These are phyloP conservation scores for Cotesia congregata DNA, from an alignment of 2,888 invertebrate genomes.

Conservation along the genomic window DNA sequence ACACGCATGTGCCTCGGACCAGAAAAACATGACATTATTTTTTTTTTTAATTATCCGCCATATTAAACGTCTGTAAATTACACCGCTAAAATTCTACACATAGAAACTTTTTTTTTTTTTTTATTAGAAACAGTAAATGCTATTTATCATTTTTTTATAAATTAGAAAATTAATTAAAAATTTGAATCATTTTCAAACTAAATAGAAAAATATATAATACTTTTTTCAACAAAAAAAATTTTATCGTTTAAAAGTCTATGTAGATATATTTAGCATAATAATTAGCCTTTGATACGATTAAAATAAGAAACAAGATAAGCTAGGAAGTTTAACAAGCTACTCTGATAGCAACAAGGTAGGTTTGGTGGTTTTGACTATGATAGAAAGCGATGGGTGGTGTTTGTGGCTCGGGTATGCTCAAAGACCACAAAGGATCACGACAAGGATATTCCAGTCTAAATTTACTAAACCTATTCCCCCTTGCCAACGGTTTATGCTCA, in stretches of 20 bases:
- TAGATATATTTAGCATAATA: neutral
- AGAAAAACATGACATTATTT: neutral
- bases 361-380: neutral
- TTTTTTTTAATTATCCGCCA: slow-evolving; percentile 2
- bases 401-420: neutral
- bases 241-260: neutral
- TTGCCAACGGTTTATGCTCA: neutral
- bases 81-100: neutral
- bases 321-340: neutral
- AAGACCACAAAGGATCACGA: neutral
- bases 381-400: neutral
- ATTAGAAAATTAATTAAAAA: neutral
- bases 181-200: neutral
- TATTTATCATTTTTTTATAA: neutral
- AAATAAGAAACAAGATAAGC: neutral
- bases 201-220: neutral
- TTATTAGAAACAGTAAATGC: neutral
- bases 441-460: neutral
- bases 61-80: neutral
- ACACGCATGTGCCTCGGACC: neutral
- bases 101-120: neutral
- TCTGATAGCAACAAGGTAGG: neutral
- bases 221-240: neutral
- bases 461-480: neutral
- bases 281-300: neutral